Evolutionary conservation across 2,888 invertebrate species (phyloP).

Genomic region (Melanostoma scalare): DNA sequence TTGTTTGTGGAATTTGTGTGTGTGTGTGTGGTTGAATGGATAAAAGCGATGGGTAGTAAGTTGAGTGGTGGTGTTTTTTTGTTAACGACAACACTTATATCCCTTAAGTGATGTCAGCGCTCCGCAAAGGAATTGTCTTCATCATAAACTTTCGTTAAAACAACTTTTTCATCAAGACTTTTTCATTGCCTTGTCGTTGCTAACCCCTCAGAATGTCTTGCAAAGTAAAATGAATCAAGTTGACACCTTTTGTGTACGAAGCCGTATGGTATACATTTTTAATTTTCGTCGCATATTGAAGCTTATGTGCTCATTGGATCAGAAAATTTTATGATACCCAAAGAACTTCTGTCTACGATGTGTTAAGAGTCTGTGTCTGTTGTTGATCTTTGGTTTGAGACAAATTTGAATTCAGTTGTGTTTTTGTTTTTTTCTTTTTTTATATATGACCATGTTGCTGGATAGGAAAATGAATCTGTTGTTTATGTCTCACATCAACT

Average conservation of each 20-base stretch:
- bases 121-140: slow-evolving; percentile 23
- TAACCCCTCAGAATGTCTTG: slow-evolving; percentile 4
- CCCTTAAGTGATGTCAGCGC: slow-evolving; percentile 27
- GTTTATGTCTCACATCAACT: no score
- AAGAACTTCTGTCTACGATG: no score
- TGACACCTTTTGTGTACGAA: slow-evolving; percentile 49
- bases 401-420: no score
- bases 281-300: slow-evolving; percentile 34
- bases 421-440: no score
- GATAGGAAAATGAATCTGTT: no score
- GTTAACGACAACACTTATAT: slow-evolving; percentile 36
- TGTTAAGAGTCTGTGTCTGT: no score
- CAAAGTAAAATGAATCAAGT: slow-evolving; percentile 43
- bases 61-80: background rate
- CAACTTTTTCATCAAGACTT: slow-evolving; percentile 33
- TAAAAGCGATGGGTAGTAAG: no score
- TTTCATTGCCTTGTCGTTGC: slow-evolving; percentile 13
- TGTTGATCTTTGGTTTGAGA: no score
- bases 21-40: no score
- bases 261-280: slow-evolving; percentile 41
- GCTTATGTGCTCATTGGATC: slow-evolving; percentile 30
- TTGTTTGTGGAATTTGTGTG: no score
- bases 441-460: no score
- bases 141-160: slow-evolving; percentile 30
- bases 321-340: slow-evolving; percentile 20